Evolutionary conservation across 1,140 invertebrate species (phyloP).

Genomic region (Scylla paramamosain): DNA sequence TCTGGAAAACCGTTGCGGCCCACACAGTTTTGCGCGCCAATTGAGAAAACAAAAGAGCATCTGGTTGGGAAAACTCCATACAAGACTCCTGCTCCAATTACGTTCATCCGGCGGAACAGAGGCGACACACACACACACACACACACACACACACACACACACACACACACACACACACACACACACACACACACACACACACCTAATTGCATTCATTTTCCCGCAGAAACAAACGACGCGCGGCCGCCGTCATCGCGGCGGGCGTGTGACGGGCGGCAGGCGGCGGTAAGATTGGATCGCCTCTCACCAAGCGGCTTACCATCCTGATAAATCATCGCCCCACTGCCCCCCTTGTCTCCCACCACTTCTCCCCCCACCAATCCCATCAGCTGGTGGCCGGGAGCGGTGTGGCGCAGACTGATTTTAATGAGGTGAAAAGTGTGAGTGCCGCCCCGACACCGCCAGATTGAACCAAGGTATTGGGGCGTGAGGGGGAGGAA

Average conservation of each 20-base stretch:
- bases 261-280: too few relatives aligned
- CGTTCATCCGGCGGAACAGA: too few relatives aligned
- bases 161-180: neutral
- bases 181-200: neutral
- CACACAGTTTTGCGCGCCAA: too few relatives aligned
- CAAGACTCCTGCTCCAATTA: too few relatives aligned
- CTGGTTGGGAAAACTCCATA: too few relatives aligned
- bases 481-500: too few relatives aligned
- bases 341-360: neutral
- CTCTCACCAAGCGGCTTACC: too few relatives aligned
- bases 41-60: too few relatives aligned
- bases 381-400: neutral
- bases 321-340: neutral
- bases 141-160: conserved; percentile 30
- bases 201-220: too few relatives aligned
- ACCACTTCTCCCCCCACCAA: neutral
- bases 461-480: neutral
- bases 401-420: neutral
- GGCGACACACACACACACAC: neutral
- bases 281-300: neutral
- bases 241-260: too few relatives aligned
- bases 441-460: neutral
- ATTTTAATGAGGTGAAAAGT: conserved; percentile 6
- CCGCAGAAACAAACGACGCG: too few relatives aligned
- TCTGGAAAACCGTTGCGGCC: neutral